Conservation (phyloP, 2,113 vertebrate species). For the Lophotis ruficrista region DNA sequence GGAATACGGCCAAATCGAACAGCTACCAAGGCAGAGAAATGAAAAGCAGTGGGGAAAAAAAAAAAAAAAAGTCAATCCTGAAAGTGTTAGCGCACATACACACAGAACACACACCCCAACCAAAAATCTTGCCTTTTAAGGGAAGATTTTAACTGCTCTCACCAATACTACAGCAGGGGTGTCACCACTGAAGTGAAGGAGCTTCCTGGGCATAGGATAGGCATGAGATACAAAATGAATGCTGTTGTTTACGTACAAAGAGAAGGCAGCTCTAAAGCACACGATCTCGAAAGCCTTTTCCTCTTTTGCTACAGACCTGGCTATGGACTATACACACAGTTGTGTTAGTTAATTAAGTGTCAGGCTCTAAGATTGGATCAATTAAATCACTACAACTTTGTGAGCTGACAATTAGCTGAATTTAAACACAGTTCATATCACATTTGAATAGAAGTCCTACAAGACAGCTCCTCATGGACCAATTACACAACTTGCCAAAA, state of each 20-base stretch:
- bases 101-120: not conserved
- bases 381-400: not conserved
- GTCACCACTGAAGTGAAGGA: not conserved
- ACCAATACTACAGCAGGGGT: not conserved
- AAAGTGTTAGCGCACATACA: not conserved
- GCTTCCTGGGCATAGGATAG: not conserved
- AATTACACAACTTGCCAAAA: not conserved
- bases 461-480: not conserved
- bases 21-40: conserved; percentile 73
- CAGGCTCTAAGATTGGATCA: not conserved
- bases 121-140: not conserved
- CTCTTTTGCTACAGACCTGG: not conserved
- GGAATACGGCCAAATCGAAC: conserved; percentile 98
- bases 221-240: not conserved
- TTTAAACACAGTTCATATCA: not conserved
- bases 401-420: not conserved
- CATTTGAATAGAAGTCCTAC: not conserved
- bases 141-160: not conserved
- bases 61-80: not conserved
- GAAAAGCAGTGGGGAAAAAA: not conserved
- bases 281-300: not conserved
- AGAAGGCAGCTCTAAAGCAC: not conserved
- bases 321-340: not conserved
- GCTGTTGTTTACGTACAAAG: not conserved
- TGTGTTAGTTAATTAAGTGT: not conserved